phyloP scores from a whole-genome alignment of 2,888 invertebrate species.

The Orthosia cruda region DNA sequence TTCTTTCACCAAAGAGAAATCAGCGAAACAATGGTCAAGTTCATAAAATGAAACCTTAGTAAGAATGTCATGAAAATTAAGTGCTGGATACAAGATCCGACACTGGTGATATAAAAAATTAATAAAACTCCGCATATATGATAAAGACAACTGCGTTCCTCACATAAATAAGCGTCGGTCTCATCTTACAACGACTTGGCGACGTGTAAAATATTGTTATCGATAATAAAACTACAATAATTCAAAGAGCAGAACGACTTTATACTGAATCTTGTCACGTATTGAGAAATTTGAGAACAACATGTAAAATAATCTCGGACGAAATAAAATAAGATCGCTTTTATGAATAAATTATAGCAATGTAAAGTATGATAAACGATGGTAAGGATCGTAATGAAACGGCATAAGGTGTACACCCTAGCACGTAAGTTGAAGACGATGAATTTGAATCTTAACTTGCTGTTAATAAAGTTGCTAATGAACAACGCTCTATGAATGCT shows the following conservation, averaged over 20 bases:
- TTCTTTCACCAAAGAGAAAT: conserved; percentile 23
- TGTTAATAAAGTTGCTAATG: conserved; percentile 75
- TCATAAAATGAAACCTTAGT: conserved; percentile 65
- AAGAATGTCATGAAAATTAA: conserved; percentile 71
- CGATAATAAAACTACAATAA: conserved; percentile 87
- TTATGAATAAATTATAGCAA: conserved; percentile 90
- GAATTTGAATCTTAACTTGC: conserved; percentile 67
- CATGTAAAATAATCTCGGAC: conserved; percentile 86
- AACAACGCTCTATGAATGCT: conserved; percentile 72
- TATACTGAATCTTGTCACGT: conserved; percentile 88
- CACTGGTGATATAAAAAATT: conserved; percentile 72
- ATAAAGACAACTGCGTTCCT: conserved; percentile 78
- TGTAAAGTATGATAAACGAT: conserved; percentile 91
- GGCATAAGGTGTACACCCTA: conserved; percentile 84
- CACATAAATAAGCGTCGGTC: conserved; percentile 82
- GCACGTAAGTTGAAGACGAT: conserved; percentile 71
- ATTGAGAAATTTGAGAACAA: conserved; percentile 88
- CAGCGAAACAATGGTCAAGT: conserved; percentile 55
- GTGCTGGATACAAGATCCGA: conserved; percentile 75
- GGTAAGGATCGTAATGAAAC: conserved; percentile 89
- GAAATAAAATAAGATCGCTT: conserved; percentile 88
- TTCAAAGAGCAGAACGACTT: conserved; percentile 80
- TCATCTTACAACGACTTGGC: conserved; percentile 86
- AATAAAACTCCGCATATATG: conserved; percentile 75
- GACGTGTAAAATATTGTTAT: conserved; percentile 90